Evolutionary conservation across 2,888 invertebrate species (phyloP), one percentile per base, ranked within the genome.

Genomic region (Acleris emargana): DNA sequence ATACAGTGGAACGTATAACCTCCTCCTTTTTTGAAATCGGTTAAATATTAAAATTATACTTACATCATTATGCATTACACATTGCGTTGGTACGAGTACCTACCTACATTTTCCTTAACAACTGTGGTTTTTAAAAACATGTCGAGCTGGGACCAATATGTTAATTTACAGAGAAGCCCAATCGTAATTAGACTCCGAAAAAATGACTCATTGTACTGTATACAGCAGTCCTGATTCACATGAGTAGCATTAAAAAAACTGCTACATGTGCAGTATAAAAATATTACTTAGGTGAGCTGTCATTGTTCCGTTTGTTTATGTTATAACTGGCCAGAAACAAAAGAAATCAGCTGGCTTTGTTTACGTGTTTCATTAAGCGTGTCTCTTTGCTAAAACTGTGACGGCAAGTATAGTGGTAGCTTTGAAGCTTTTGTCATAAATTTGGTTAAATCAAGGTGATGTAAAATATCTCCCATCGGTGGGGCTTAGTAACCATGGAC

Each of bases 311-410:
- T 59, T 54, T 43, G 50, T 60, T 45, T 45, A 45, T 45, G 7
- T 45, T 45, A 45, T 45, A 17, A 18, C 43, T 32, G 50, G 54
- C 22, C 47, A 2, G 64, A 55, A 22, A 64, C 50, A 60, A 64
- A 64, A 64, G 59, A 64, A 50, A 50, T 52, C 59, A 55, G 59
- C 64, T 64, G 64, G 38, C 28, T 64, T 50, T 59, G 43, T 47
- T 42, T 54, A 25, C 45, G 16, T 25, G 16, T 38, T 53, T 32
- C 17, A 17, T 53, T 28, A 38, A 42, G 20, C 20, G 20, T 25
- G 7, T 32, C 16, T 51, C 7, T 25, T 51, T 25, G 16, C 18
- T 16, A 28, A 17, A 2, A 28, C 32, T 32, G 17, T 18, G 47
- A 7, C 47, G 18, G 7, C 20, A 2, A 20, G 20, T 1, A 3